Evolutionary conservation across 2,797 vertebrate genomes (phyloP).

Genomic region (Helarctos malayanus): DNA sequence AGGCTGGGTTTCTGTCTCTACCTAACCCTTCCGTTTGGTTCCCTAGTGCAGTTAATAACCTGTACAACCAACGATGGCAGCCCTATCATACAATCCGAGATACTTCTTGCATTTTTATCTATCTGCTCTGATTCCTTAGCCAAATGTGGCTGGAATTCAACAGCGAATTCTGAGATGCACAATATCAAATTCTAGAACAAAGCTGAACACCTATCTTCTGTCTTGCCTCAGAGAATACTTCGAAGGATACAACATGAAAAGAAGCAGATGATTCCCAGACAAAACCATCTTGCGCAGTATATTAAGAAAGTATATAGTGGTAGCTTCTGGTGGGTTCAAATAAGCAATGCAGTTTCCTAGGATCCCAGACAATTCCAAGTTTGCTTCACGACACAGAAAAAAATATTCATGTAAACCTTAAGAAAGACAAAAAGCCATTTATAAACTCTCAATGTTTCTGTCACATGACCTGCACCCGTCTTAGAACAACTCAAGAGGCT

Average conservation of each 20-base stretch:
- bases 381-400: slow-evolving; percentile 32
- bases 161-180: neutral
- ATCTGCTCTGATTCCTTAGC: neutral
- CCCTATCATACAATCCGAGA: neutral
- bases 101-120: slow-evolving; percentile 22
- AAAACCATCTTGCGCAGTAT: neutral
- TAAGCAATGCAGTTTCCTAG: neutral
- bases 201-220: slow-evolving; percentile 26
- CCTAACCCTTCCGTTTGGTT: neutral
- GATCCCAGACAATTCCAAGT: neutral
- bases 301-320: slow-evolving; percentile 7
- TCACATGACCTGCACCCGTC: neutral
- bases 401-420: slow-evolving; percentile 9
- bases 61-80: neutral
- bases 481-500: neutral
- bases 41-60: neutral
- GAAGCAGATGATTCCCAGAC: slow-evolving; percentile 55
- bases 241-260: slow-evolving; percentile 52
- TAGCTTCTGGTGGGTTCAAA: neutral
- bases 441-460: slow-evolving; percentile 11
- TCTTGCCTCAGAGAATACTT: slow-evolving; percentile 21
- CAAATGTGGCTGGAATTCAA: neutral
- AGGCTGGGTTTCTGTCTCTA: neutral
- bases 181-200: slow-evolving; percentile 24
- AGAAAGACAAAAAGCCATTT: neutral